phyloP scores from a whole-genome alignment of 2,797 vertebrate genomes.

The Xenentodon cancila region DNA sequence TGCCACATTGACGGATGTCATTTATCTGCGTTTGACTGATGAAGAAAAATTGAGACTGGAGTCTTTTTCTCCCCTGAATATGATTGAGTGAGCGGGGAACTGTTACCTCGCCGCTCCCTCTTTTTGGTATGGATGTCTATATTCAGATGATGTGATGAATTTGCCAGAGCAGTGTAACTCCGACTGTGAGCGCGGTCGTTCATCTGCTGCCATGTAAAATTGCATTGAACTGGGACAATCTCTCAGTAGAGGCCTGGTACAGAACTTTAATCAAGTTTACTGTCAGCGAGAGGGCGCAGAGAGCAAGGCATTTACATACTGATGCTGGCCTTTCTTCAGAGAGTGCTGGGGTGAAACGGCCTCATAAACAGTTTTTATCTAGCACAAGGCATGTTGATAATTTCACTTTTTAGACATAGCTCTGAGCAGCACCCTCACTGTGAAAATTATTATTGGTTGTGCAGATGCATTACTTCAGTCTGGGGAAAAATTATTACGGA shows the following conservation, averaged over 20 bases:
- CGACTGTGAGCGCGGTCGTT: conserved; percentile 40
- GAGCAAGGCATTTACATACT: conserved; percentile 54
- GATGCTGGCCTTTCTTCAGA: conserved; percentile 16
- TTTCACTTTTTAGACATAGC: conserved; percentile 38
- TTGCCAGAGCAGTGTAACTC: conserved; percentile 20
- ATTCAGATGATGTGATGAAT: conserved; percentile 45
- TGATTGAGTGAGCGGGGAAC: conserved; percentile 59
- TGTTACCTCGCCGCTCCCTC: conserved; percentile 46
- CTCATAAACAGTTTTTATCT: conserved; percentile 65
- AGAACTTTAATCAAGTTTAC: conserved; percentile 71
- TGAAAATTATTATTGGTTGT: conserved; percentile 35
- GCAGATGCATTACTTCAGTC: conserved; percentile 25
- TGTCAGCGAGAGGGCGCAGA: conserved; percentile 27
- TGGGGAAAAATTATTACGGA: conserved; percentile 16
- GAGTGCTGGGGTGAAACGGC: conserved; percentile 23
- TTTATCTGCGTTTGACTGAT: conserved; percentile 72
- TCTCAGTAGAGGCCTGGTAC: conserved; percentile 30
- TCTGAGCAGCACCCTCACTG: conserved; percentile 33
- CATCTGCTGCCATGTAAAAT: conserved; percentile 62
- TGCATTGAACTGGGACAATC: conserved; percentile 40
- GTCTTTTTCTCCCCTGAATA: conserved; percentile 42
- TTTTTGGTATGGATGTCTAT: conserved; percentile 42
- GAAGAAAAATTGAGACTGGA: conserved; percentile 63
- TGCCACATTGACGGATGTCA: conserved; percentile 66
- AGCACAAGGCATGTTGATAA: conserved; percentile 51